Percentiles rank a stretch among this genome's conserved stretches.
These are phyloP conservation scores for Plectropomus leopardus DNA, from an alignment of 2,113 vertebrate species.

Conservation along the genomic window DNA sequence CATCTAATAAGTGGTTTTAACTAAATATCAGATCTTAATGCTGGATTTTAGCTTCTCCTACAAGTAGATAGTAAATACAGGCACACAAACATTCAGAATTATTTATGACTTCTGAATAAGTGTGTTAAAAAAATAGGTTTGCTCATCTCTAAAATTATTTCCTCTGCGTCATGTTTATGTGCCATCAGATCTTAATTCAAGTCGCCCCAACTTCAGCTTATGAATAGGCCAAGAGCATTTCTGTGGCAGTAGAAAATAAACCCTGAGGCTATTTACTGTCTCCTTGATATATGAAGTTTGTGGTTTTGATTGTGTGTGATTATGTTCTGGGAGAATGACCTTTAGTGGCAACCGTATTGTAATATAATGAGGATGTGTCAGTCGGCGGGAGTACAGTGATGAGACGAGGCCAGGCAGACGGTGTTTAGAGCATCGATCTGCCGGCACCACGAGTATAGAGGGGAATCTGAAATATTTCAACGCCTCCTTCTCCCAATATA, in stretches of 20 bases:
- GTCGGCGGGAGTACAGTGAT: constrained; percentile 94
- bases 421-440: constrained; percentile 82
- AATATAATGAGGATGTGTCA: constrained; percentile 99
- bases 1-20: constrained; percentile 35
- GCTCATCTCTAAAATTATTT: constrained; percentile 15
- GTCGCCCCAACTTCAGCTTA: constrained; percentile 83
- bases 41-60: not conserved
- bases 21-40: not conserved
- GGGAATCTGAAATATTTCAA: constrained; percentile 83
- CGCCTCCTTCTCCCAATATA: constrained; percentile 53
- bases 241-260: constrained; percentile 95
- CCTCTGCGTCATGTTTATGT: constrained; percentile 27
- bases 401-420: constrained; percentile 83
- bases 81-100: not conserved
- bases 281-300: constrained; percentile 99
- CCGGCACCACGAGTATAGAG: constrained; percentile 62
- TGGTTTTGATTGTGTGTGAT: constrained; percentile 99
- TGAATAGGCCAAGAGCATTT: constrained; percentile 90
- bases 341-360: constrained; percentile 99
- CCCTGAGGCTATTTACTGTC: constrained; percentile 96
- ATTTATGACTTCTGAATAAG: constrained; percentile 12
- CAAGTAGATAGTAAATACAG: constrained; percentile 1
- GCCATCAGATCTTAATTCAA: constrained; percentile 74
- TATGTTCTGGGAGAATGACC: constrained; percentile 99
- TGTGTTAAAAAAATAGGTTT: constrained; percentile 10